Base-by-base conservation (phyloP, 2,113 vertebrate genomes). In the Nannospalax galili region DNA sequence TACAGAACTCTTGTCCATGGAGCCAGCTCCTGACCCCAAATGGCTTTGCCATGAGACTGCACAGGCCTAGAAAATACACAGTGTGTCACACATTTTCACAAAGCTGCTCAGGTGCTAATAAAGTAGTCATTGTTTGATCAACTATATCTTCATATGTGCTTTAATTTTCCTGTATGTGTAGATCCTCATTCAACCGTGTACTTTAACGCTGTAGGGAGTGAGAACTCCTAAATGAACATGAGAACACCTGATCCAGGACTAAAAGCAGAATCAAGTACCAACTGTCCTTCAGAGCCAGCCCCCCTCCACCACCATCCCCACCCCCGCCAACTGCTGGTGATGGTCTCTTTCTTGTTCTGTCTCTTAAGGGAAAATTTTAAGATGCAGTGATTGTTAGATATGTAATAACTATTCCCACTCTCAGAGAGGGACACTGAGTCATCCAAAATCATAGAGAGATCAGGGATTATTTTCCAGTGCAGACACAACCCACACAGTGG, bases 111-210 rank as follows among this genome's bases (percentile, higher is more conserved):
- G 32, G 5, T 64, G n/a, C 20, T 40, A 70, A 84, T 73, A 72
- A 88, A 67, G 69, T 60, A 30, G 72, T 73, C 74, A 48, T 32
- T 37, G 15, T 72, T 67, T 15, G 4, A 64, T 28, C 2, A 2
- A 73, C 87, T 26, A 75, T 64, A 32, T 10, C 30, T 80, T 78
- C 45, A 15, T 65, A n/a, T 70, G 8, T 30, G 9, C 15, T 92
- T 82, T 78, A 75, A 69, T 90, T 82, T 82, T 86, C 37, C 56
- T 17, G 74, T 16, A 79, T 28, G 14, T 64, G 20, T 10, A 82
- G 45, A 79, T 19, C 70, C 26, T 64, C 80, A 91, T 96, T 88
- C 58, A 75, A 28, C 74, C 52, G 81, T 74, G 37, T 72, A 95
- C n/a, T 26, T 84, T 48, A 95, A 86, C 22, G 80, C 84, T 87